Evolutionary conservation across 1,140 invertebrate genomes (phyloP).

Genomic region (Gryon sp.): DNA sequence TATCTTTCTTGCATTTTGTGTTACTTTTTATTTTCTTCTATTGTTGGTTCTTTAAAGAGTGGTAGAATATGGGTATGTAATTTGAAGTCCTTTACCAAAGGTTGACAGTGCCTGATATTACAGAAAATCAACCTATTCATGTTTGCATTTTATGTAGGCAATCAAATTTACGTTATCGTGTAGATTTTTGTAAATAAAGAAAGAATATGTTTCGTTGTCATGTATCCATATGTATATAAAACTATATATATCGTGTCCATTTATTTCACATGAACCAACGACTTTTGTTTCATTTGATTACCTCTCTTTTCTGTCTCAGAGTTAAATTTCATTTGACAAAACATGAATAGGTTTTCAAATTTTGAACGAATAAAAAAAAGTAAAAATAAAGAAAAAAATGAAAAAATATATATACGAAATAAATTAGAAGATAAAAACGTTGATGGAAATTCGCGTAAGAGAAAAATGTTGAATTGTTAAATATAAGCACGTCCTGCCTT

Average conservation of each 20-base stretch:
- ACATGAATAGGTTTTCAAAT: slow-evolving; percentile 45
- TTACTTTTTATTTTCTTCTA: slow-evolving; percentile 29
- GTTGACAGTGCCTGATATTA: slow-evolving; percentile 71
- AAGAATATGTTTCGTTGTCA: slow-evolving; percentile 25
- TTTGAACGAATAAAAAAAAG: slow-evolving; percentile 2
- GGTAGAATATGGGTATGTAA: slow-evolving; percentile 47
- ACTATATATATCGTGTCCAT: neutral
- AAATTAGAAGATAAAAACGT: slow-evolving; percentile 38
- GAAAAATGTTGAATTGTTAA: slow-evolving; percentile 48
- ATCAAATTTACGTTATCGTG: slow-evolving; percentile 29
- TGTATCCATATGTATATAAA: neutral
- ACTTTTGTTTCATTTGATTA: slow-evolving; percentile 31
- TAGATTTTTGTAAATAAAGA: slow-evolving; percentile 6
- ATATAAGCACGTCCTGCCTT: slow-evolving; percentile 65
- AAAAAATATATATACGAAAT: slow-evolving; percentile 16
- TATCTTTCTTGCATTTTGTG: too few species aligned
- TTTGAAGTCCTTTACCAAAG: slow-evolving; percentile 60
- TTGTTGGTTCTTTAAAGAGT: slow-evolving; percentile 1
- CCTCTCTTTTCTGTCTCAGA: neutral
- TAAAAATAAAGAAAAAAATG: slow-evolving; percentile 23
- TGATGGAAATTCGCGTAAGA: slow-evolving; percentile 28
- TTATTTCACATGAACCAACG: neutral
- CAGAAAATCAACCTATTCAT: slow-evolving; percentile 50
- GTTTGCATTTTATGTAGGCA: slow-evolving; percentile 31
- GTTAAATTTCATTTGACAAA: slow-evolving; percentile 22